Percentiles rank a stretch among this genome's conserved stretches.
These are phyloP conservation scores for Sebastiscus tertius DNA, from an alignment of 2,797 vertebrate genomes.

Conservation along the genomic window DNA sequence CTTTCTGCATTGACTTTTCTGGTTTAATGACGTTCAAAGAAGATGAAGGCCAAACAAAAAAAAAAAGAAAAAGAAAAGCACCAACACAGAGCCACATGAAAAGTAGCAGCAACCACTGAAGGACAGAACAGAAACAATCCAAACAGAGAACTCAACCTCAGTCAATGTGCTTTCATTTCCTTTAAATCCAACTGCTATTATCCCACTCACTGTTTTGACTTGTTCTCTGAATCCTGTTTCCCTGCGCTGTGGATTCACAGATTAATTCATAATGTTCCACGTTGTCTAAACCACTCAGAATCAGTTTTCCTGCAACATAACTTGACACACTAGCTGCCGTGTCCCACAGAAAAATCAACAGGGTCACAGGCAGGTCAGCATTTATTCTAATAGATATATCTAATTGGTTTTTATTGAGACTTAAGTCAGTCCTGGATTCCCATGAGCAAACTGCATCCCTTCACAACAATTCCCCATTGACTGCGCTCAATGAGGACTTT, in stretches of 20 bases:
- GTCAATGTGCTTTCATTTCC: conserved; percentile 50
- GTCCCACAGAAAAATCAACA: conserved; percentile 46
- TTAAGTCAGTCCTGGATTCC: conserved; percentile 63
- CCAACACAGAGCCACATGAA: conserved; percentile 19
- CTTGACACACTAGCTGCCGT: conserved; percentile 46
- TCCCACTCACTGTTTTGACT: conserved; percentile 3
- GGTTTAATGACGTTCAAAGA: conserved; percentile 39
- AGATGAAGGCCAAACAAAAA: conserved; percentile 48
- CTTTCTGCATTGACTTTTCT: conserved; percentile 27
- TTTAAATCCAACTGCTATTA: conserved; percentile 41
- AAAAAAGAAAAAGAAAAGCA: neutral
- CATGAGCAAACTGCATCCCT: conserved; percentile 58
- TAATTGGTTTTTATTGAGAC: conserved; percentile 70
- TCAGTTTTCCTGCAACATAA: neutral
- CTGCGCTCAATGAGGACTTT: conserved; percentile 75
- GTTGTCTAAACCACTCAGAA: conserved; percentile 41
- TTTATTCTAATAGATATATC: conserved; percentile 72
- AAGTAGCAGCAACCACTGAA: conserved; percentile 29
- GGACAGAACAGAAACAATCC: conserved; percentile 40
- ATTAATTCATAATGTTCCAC: conserved; percentile 42
- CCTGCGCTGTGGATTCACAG: conserved; percentile 4
- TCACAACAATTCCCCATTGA: conserved; percentile 70
- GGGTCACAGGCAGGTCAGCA: conserved; percentile 68
- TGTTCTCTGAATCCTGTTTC: neutral
- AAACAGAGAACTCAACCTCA: conserved; percentile 15